These are phyloP conservation scores for Phalacrocorax brasilianus DNA, from an alignment of 2,113 vertebrate genomes.

Conservation along the genomic window DNA sequence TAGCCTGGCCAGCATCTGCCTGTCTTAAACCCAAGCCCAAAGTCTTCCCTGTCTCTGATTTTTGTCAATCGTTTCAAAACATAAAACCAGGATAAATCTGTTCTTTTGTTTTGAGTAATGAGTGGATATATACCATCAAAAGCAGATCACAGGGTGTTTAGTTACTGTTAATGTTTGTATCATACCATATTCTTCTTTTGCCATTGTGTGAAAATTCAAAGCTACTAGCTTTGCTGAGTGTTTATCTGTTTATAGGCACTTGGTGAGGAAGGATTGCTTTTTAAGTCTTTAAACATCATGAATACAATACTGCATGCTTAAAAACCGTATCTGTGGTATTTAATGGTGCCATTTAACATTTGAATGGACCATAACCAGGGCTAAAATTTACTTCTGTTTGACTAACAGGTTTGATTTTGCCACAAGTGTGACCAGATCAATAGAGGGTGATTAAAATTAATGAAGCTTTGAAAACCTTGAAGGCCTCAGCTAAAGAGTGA, in stretches of 20 bases:
- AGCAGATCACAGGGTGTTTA: neutral
- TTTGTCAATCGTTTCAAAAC: neutral
- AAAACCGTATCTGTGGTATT: neutral
- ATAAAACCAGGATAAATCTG: neutral
- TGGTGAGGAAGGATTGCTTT: neutral
- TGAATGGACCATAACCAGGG: neutral
- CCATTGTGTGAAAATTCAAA: neutral
- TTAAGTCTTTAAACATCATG: neutral
- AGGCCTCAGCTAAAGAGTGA: neutral
- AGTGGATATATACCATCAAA: neutral
- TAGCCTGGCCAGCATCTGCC: neutral
- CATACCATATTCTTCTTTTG: neutral
- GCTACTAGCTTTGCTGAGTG: neutral
- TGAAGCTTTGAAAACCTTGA: slow-evolving; percentile 31
- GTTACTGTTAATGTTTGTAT: neutral
- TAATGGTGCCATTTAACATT: slow-evolving; percentile 11
- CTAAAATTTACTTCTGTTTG: slow-evolving; percentile 38
- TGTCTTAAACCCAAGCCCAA: neutral
- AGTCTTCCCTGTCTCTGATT: accelerated
- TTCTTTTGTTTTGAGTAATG: neutral
- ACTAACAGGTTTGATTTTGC: slow-evolving; percentile 12
- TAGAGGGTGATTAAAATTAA: slow-evolving; percentile 27
- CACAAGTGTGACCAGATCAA: neutral
- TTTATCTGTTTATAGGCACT: neutral
- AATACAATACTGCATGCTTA: neutral